Evolutionary conservation across 2,888 invertebrate genomes (phyloP), one percentile per base, ranked within the genome.

Genomic region (Lepidocyrtinus sp.): DNA sequence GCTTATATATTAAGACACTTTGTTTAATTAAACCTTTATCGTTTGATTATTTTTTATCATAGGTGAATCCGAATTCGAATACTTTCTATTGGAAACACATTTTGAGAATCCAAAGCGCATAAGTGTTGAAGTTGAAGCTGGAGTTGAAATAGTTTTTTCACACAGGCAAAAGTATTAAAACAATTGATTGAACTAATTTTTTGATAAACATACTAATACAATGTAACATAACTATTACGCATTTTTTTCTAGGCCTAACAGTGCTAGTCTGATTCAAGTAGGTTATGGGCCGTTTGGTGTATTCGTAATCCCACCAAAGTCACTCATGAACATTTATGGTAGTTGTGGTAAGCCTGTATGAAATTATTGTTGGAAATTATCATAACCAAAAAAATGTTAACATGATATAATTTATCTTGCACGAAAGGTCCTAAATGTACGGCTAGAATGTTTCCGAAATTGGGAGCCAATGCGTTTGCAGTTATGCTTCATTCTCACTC

Each of bases 271-370:
- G 7, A 61, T 77, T 1, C 71, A 77, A 17, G 63, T 77, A 25
- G 77, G 77, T 1, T 77, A 77, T n/a, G 77, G 77, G 1, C 71
- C 65, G 5, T 67, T 77, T 45, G 77, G 77, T 50, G 70, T 64
- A 7, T 77, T 77, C 36, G 71, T 77, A 65, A 45, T 77, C 7
- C 82, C 82, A 17, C 77, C 82, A n/a, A 70, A 59, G 22, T 21
- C 77, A 5, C 22, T 62, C 9, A 67, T 65, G 70, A 65, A 62
- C 17, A 46, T 77, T 7, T 71, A 71, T 12, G 77, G 77, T 21
- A 77, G 61, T 61, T 77, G 77, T 61, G 77, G 77, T 25, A 24
- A 7, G 21, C 22, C 2, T 21, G 12, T n/a, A n/a, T n/a, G n/a
- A n/a, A n/a, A n/a, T n/a, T n/a, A n/a, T n/a, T n/a, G n/a, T n/a